Percentiles rank a stretch among this genome's conserved stretches.
phyloP scores from a whole-genome alignment of 2,113 vertebrate genomes.

The Sinocyclocheilus anophthalmus region DNA sequence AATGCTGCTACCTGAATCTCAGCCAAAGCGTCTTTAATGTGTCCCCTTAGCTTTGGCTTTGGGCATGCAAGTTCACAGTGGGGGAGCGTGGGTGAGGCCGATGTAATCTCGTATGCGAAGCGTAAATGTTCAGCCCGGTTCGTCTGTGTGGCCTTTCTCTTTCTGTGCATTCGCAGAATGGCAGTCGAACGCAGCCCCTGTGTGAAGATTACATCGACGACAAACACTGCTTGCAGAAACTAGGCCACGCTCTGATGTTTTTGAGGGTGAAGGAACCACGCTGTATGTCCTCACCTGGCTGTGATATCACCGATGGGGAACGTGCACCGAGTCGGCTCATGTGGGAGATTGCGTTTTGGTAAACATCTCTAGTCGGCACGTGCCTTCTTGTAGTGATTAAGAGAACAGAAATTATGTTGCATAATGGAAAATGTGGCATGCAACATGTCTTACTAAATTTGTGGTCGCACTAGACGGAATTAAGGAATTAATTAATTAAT shows the following conservation, averaged over 20 bases:
- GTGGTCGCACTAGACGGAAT: background rate
- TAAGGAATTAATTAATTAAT: background rate
- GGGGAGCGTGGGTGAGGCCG: conserved; percentile 59
- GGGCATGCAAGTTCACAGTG: conserved; percentile 25
- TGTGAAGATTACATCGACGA: conserved; percentile 72
- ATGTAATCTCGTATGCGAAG: conserved; percentile 63
- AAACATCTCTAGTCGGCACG: background rate
- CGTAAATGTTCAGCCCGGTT: conserved; percentile 54
- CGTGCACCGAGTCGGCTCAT: background rate
- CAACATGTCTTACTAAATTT: background rate
- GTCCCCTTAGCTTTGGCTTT: conserved; percentile 25
- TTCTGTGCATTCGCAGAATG: conserved; percentile 14
- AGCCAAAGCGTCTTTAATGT: conserved; percentile 54
- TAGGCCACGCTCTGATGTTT: conserved; percentile 71
- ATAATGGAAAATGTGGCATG: conserved; percentile 10
- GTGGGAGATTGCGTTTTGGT: conserved; percentile 13
- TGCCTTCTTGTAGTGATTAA: background rate
- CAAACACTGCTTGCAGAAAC: conserved; percentile 62
- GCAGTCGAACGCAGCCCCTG: conserved; percentile 34
- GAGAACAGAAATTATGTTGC: background rate
- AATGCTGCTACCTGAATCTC: conserved; percentile 41
- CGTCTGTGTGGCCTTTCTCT: conserved; percentile 55
- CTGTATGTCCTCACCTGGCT: conserved; percentile 62
- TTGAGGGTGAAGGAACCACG: conserved; percentile 71
- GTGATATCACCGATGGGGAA: conserved; percentile 46